Base-by-base conservation (phyloP, 2,888 invertebrate genomes). In the Plagodis dolabraria region DNA sequence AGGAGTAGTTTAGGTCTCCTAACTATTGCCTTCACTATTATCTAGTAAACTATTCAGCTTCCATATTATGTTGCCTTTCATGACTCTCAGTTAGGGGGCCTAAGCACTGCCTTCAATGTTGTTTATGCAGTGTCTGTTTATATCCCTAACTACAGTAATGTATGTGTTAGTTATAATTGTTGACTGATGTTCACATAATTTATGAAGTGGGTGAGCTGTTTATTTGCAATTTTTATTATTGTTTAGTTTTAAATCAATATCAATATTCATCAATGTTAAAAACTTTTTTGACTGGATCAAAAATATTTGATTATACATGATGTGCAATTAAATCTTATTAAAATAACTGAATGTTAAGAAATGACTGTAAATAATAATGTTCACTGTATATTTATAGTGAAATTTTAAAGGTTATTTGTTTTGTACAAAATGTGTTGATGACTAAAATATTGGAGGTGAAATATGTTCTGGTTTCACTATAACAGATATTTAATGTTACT, bases 251-350 rank as follows among this genome's bases (percentile, higher is more conserved):
- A 70, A 75, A 71, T 69, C 35, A 22, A 58, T 56, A 58, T 61
- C 64, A 60, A 60, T 68, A 50, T 59, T 69, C 70, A 68, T 58
- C 47, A 56, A 62, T 60, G 59, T 63, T 56, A 47, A 36, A 36
- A 60, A 63, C 74, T 76, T 84, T 22, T 89, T 91, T 91, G 91
- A 91, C 90, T 90, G 91, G 91, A 91, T 92, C 92, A 91, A 89
- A 89, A 60, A 53, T 57, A 81, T 81, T 82, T 90, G 89, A 89
- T 89, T 87, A 86, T 83, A 80, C 45, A 83, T 73, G 69, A n/a
- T 79, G 87, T 88, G 87, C 87, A 87, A 88, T 85, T 84, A 80
- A 79, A 82, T 74, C 81, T 77, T 77, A 78, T 78, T 79, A 80
- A 69, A 74, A 68, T 70, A 69, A 76, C 71, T 10, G 61, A 79